Evolutionary conservation across 2,797 vertebrate genomes (phyloP), one percentile per base, ranked within the genome.

Genomic region (Paedocypris micromegethes): DNA sequence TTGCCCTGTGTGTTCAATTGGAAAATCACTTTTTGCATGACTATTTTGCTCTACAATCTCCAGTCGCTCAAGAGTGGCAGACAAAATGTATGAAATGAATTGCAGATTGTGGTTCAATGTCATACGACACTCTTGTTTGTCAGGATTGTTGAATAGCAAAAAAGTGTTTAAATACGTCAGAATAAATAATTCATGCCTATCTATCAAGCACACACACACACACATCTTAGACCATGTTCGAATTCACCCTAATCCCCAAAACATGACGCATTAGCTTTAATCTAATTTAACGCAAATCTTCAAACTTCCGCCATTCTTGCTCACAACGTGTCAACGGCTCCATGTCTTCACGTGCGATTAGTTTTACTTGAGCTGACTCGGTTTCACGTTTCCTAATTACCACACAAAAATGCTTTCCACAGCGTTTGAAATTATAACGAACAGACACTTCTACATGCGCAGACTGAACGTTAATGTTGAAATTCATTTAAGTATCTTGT

Each of bases 241-340:
- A 70, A 63, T 70, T 56, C 77, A 75, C 82, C 75, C 80, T 80
- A 87, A 88, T 80, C 84, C 83, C 76, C 80, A 79, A 84, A 84
- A 88, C 79, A 82, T 78, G 81, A 84, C 84, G 83, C 84, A 82
- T 78, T 82, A 73, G 75, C 50, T 58, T 75, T 84, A 80, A 86
- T 85, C 78, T 86, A 83, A 85, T 86, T 83, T 86, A 68, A 70
- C 54, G 68, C 66, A 73, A 60, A 76, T 58, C 53, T 42, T 55
- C 5, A 70, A 66, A 37, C 41, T 42, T 71, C 66, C 49, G 51
- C 49, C 56, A 72, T 64, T 55, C 78, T 64, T 67, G 66, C 46
- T 68, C 42, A 57, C 42, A 44, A 46, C 56, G 80, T 23, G 23
- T 23, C 23, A 23, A 23, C 23, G 23, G 23, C 23, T 23, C 23